Conservation (phyloP, 53 echinoderm and acorn worm species). For the Hippasteria phrygiana region DNA sequence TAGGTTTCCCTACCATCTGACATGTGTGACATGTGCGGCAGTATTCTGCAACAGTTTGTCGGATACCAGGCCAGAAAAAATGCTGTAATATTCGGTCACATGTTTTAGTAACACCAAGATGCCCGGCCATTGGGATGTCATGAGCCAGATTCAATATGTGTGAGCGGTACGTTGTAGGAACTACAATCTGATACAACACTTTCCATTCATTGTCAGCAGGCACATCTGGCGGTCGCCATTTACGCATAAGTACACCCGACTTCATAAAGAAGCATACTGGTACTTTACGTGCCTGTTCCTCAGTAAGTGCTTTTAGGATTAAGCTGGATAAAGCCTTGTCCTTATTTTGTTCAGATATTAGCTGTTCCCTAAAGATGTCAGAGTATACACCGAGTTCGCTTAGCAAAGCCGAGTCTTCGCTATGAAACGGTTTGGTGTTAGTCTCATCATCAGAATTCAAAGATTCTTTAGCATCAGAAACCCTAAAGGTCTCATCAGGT, state of each 20-base stretch:
- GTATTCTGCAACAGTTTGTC: no score
- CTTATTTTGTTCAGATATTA: conserved; percentile 14
- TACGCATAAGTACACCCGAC: no score
- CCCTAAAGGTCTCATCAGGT: neutral
- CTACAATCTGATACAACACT: conserved; percentile 3
- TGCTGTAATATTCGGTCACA: no score
- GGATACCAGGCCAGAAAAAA: no score
- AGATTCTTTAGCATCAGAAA: conserved; percentile 4
- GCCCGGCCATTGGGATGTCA: no score
- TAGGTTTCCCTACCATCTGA: no score
- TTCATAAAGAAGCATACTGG: conserved; percentile 1
- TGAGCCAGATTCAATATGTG: neutral
- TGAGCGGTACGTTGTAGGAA: neutral
- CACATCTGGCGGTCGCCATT: no score
- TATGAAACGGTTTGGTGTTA: neutral
- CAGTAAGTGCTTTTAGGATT: conserved; percentile 12
- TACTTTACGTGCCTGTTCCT: neutral
- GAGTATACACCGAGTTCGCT: conserved; percentile 8
- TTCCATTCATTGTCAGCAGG: no score
- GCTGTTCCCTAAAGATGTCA: conserved; percentile 1
- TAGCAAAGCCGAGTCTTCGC: neutral
- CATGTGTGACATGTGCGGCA: no score
- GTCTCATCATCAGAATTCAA: neutral
- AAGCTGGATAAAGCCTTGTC: neutral
- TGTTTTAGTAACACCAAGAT: no score